Base-by-base conservation (phyloP, 2,888 invertebrate genomes). In the Scaptomyza cyrtandrae region DNA sequence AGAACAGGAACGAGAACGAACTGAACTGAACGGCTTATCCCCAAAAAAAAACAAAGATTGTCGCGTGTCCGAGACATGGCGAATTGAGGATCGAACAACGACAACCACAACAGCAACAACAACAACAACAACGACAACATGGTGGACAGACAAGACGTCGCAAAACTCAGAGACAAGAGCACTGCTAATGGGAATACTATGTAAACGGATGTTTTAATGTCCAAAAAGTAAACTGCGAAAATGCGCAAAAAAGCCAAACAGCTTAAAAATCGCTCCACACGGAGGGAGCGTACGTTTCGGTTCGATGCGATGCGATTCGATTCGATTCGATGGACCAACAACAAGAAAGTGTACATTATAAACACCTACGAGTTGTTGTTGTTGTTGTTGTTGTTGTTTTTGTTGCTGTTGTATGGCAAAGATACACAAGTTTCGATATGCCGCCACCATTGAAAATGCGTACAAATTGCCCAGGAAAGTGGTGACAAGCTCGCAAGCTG, bases 191-290 rank as follows among this genome's bases (percentile, higher is more conserved):
- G 89, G 89, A 90, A 90, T 90, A 88, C 70, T 90, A 80, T 89
- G 89, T 89, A 88, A 89, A 90, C 89, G 90, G 89, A 89, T 89
- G 90, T 90, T 90, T 89, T 89, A 89, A 89, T 86, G 86, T 86
- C 85, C 85, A 85, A 85, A 89, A 86, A 86, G 86, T 89, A 89
- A 86, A 86, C 88, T 88, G 88, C 85, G 80, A 89, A 89, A 83
- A 86, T 71, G 58, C 70, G 71, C 68, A 68, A 35, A 35, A 65
- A 58, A 74, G 61, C 71, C 67, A 77, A 71, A 41, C 41, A 41
- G 41, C 77, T 70, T 65, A 58, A 76, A 78, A 86, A 80, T 71
- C 66, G 85, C 54, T 84, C 66, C 66, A 54, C 69, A 74, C 73
- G 24, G n/a, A n/a, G 19, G 19, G 24, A 24, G 24, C 24, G 24